phyloP scores from a whole-genome alignment of 1,140 invertebrate genomes.

The Anastrepha obliqua region DNA sequence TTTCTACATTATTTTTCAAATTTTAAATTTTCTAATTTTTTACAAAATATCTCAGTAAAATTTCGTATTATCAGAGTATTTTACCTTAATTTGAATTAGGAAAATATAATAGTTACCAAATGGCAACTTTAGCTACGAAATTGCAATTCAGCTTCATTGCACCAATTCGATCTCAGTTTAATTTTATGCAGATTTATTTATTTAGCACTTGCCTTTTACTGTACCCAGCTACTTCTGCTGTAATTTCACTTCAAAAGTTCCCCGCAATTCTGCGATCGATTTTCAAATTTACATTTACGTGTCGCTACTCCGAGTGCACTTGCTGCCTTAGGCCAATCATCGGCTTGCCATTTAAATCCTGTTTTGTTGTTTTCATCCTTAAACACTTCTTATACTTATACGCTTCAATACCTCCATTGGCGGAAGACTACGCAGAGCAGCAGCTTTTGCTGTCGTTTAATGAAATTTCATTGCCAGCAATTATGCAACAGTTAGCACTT shows the following conservation, averaged over 20 bases:
- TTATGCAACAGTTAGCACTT: constrained; percentile 50
- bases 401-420: no score
- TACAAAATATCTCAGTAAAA: no score
- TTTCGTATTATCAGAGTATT: no score
- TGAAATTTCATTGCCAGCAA: constrained; percentile 41
- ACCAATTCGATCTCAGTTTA: neutral
- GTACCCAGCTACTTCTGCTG: neutral
- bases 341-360: neutral
- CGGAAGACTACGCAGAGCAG: no score
- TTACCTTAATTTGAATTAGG: no score
- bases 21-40: no score
- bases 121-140: no score
- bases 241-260: no score
- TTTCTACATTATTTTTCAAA: no score
- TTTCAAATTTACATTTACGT: neutral
- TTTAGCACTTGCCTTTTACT: neutral
- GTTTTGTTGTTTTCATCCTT: no score
- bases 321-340: neutral
- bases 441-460: constrained; percentile 12
- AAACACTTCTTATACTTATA: neutral
- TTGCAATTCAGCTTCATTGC: no score
- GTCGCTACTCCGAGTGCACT: neutral
- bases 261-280: neutral
- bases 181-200: neutral
- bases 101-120: no score